Evolutionary conservation across 2,113 vertebrate genomes (phyloP).

Genomic region (Trematomus loennbergii): DNA sequence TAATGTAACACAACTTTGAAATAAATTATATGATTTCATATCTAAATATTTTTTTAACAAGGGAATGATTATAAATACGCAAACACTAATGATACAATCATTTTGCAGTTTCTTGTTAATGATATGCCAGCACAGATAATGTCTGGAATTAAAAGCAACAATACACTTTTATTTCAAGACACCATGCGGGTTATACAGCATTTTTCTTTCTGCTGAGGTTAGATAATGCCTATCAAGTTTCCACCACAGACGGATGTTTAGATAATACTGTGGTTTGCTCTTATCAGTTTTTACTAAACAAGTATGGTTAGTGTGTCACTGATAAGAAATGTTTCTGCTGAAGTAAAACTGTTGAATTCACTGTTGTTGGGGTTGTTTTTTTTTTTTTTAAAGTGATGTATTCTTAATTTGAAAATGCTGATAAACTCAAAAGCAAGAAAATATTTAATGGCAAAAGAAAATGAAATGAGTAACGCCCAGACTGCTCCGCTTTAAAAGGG

Average conservation of each 20-base stretch:
- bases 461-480: background rate
- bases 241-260: background rate
- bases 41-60: too few species aligned
- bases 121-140: too few species aligned
- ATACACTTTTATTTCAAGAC: too few species aligned
- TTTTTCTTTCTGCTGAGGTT: too few species aligned
- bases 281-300: constrained; percentile 7
- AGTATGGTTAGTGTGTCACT: too few species aligned
- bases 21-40: background rate
- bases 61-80: too few species aligned
- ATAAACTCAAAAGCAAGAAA: background rate
- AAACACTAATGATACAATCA: too few species aligned
- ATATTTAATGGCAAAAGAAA: background rate
- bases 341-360: background rate
- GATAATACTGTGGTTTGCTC: background rate
- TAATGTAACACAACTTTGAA: background rate
- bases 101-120: too few species aligned
- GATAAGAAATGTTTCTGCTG: background rate
- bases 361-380: too few species aligned
- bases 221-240: background rate
- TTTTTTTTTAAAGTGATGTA: too few species aligned
- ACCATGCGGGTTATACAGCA: too few species aligned
- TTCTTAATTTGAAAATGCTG: background rate
- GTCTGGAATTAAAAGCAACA: too few species aligned
- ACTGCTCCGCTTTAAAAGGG: background rate